phyloP scores from a whole-genome alignment of 2,797 vertebrate species.

The Novumbra hubbsi region DNA sequence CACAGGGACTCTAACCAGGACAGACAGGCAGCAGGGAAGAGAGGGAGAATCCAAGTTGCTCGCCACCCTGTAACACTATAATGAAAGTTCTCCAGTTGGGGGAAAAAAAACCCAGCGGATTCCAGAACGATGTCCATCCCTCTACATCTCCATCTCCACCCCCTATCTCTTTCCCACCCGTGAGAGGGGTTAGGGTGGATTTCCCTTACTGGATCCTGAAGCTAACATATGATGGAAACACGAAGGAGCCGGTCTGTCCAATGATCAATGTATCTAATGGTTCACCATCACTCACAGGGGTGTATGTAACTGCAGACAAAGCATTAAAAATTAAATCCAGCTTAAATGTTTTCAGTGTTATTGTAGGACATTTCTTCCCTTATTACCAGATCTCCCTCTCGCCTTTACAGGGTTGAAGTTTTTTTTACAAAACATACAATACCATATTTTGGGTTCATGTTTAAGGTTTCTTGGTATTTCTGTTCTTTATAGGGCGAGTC shows the following conservation, averaged over 20 bases:
- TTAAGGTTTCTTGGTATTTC: slow-evolving; percentile 60
- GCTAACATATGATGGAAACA: not conserved
- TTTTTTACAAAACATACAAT: not conserved
- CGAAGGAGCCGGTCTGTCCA: not conserved
- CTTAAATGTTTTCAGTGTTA: not conserved
- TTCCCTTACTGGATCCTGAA: not conserved
- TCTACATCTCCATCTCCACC: slow-evolving; percentile 54
- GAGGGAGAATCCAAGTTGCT: slow-evolving; percentile 30
- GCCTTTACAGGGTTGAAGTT: not conserved
- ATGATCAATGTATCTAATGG: not conserved
- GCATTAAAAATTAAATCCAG: not conserved
- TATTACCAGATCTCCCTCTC: not conserved
- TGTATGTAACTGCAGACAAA: not conserved
- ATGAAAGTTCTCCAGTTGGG: slow-evolving; percentile 29
- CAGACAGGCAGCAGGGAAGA: slow-evolving; percentile 13
- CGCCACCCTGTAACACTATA: slow-evolving; percentile 40
- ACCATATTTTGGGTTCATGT: slow-evolving; percentile 13
- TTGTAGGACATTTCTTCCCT: not conserved
- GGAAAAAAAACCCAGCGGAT: slow-evolving; percentile 42
- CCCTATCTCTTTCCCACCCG: slow-evolving; percentile 4
- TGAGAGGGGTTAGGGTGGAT: not conserved
- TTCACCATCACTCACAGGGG: not conserved
- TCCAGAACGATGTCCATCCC: slow-evolving; percentile 58
- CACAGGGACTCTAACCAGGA: slow-evolving; percentile 2
- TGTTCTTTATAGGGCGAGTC: slow-evolving; percentile 60